Conservation (phyloP, 2,888 invertebrate genomes). For the Heteromyza rotundicornis region DNA sequence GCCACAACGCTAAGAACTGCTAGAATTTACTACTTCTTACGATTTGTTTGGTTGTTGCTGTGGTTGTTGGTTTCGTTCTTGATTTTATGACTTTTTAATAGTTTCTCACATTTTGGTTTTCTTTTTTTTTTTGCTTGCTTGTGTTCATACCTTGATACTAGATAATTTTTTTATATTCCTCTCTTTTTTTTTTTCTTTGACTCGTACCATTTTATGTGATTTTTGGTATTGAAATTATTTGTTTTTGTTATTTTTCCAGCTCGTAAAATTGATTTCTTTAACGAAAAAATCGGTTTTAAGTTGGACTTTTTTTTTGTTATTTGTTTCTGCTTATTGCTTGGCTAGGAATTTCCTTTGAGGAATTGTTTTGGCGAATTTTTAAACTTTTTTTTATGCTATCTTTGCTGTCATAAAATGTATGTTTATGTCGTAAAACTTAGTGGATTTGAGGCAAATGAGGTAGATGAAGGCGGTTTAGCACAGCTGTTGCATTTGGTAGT, state of each 20-base stretch:
- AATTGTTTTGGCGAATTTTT: not conserved
- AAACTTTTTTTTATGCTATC: conserved; percentile 19
- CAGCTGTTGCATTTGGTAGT: too few relatives aligned
- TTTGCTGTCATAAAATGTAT: conserved; percentile 54
- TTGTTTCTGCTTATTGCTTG: too few relatives aligned
- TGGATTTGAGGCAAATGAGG: conserved; percentile 26
- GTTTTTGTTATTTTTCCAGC: conserved; percentile 41
- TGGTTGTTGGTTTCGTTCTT: conserved; percentile 20
- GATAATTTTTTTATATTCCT: not conserved
- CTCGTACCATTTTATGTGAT: not conserved
- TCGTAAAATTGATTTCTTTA: conserved; percentile 54
- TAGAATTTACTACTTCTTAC: not conserved
- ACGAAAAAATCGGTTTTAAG: not conserved
- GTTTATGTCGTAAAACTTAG: conserved; percentile 54
- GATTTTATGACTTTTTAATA: conserved; percentile 59
- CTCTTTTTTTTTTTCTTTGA: not conserved
- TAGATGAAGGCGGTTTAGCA: too few relatives aligned
- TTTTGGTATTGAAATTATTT: conserved; percentile 35
- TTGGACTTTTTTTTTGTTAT: not conserved
- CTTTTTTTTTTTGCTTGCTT: not conserved
- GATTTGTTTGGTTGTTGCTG: too few relatives aligned
- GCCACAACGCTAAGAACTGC: not conserved
- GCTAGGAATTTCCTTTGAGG: not conserved
- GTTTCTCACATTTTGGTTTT: conserved; percentile 52
- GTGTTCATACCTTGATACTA: conserved; percentile 2